Conservation (phyloP, 2,113 vertebrate species). For the Hemichromis elongatus region DNA sequence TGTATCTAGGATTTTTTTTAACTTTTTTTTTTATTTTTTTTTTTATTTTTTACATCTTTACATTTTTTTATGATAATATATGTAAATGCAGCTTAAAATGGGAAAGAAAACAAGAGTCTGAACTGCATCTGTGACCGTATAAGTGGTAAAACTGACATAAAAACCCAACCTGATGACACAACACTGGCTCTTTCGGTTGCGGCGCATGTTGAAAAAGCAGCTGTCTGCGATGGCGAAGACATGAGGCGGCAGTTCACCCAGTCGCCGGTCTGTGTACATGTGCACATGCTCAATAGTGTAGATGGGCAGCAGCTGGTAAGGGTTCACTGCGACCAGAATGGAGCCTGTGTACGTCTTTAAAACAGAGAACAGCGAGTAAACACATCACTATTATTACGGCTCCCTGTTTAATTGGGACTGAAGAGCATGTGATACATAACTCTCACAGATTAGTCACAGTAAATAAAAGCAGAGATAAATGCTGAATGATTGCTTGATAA, state of each 20-base stretch:
- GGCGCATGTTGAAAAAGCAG: conserved; percentile 94
- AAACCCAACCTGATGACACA: conserved; percentile 89
- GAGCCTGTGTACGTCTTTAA: conserved; percentile 93
- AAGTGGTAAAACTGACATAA: not conserved
- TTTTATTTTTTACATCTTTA: too few relatives aligned
- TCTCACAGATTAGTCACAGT: not conserved
- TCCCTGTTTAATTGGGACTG: not conserved
- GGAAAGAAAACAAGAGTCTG: not conserved
- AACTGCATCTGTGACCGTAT: not conserved
- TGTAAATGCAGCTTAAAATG: not conserved
- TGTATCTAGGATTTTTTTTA: too few relatives aligned
- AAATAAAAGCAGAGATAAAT: not conserved
- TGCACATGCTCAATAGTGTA: conserved; percentile 88
- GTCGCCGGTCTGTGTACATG: conserved; percentile 79
- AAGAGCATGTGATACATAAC: not conserved
- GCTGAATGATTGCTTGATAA: not conserved
- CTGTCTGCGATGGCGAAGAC: conserved; percentile 92
- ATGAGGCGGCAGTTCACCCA: conserved; percentile 90
- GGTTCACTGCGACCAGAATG: conserved; percentile 95
- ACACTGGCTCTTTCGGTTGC: conserved; percentile 83
- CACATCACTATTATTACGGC: not conserved
- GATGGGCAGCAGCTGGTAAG: conserved; percentile 89
- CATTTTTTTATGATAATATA: not conserved
- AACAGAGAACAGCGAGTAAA: conserved; percentile 14
- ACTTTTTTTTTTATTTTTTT: too few relatives aligned